Evolutionary conservation across 2,113 vertebrate genomes (phyloP), one percentile per base, ranked within the genome.

Genomic region (Colaptes auratus): DNA sequence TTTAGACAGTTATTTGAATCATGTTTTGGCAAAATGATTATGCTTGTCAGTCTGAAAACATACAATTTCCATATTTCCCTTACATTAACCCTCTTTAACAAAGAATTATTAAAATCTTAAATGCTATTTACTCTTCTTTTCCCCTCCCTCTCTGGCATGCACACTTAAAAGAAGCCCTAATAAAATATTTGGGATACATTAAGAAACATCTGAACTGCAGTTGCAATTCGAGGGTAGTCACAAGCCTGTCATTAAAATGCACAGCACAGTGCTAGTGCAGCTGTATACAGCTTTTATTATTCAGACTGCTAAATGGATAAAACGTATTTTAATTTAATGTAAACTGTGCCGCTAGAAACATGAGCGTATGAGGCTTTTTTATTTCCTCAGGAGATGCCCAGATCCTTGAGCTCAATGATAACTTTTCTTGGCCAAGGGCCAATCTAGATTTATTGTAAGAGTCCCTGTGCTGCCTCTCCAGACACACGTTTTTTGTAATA

Each of bases 251-350:
- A 98, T 98, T 97, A 97, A 98, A 98, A 98, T 97, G 97, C 97
- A 95, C 28, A 95, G 88, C 96, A 89, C 83, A 96, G 85, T 93
- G 88, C 86, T 94, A 88, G 90, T 96, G 96, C 97, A 98, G 97
- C 98, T 98, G 97, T 97, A 98, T 97, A 96, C 90, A 92, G 97
- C 95, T 97, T 97, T 98, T 98, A 97, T 97, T 97, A 97, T 97
- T 97, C 96, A 97, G 95, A 84, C 94, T 92, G 85, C 97, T 98
- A 98, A 97, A 97, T 64, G 95, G 97, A 95, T 96, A 90, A 98
- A 97, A 96, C 96, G 93, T 97, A 97, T 97, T 98, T 97, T 97
- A 97, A 97, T 97, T 97, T 97, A 97, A 95, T 93, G 93, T 97
- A 96, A 97, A 97, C 96, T 90, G 70, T 95, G 83, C 95, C 96